Evolutionary conservation across 2,113 vertebrate genomes (phyloP).

Genomic region (Lophochroa leadbeateri): DNA sequence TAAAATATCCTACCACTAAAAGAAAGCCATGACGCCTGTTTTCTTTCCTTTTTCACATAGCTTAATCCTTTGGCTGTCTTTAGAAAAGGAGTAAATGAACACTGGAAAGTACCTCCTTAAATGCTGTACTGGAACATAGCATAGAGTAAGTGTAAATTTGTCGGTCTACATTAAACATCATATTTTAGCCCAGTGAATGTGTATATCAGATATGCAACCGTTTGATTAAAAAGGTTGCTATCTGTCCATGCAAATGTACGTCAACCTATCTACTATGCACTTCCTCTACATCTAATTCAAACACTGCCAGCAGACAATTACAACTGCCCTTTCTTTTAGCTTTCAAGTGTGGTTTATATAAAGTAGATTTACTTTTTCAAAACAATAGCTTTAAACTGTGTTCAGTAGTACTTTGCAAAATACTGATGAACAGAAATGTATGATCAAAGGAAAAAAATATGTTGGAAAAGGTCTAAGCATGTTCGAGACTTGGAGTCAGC

Average conservation of each 20-base stretch:
- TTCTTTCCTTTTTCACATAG: neutral
- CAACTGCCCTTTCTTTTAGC: constrained; percentile 6
- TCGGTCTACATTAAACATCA: neutral
- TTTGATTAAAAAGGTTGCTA: constrained; percentile 12
- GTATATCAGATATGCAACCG: neutral
- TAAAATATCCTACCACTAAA: neutral
- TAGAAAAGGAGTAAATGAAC: neutral
- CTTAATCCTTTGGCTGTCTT: neutral
- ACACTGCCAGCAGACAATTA: constrained; percentile 19
- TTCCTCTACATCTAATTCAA: constrained; percentile 32
- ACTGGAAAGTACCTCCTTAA: neutral
- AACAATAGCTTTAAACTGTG: constrained; percentile 22
- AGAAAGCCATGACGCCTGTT: neutral
- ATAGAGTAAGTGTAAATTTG: neutral
- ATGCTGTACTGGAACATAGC: neutral
- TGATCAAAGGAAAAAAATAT: constrained; percentile 25
- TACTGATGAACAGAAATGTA: constrained; percentile 7
- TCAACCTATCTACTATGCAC: constrained; percentile 1
- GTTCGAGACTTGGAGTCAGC: constrained; percentile 18
- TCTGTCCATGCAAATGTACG: constrained; percentile 16
- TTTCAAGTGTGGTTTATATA: constrained; percentile 43
- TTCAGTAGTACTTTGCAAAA: constrained; percentile 6
- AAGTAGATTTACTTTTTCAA: constrained; percentile 42
- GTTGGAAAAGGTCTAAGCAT: neutral
- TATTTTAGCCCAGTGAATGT: neutral